Conservation (phyloP, 2,888 invertebrate genomes). For the Rugalucina vietnamica region DNA sequence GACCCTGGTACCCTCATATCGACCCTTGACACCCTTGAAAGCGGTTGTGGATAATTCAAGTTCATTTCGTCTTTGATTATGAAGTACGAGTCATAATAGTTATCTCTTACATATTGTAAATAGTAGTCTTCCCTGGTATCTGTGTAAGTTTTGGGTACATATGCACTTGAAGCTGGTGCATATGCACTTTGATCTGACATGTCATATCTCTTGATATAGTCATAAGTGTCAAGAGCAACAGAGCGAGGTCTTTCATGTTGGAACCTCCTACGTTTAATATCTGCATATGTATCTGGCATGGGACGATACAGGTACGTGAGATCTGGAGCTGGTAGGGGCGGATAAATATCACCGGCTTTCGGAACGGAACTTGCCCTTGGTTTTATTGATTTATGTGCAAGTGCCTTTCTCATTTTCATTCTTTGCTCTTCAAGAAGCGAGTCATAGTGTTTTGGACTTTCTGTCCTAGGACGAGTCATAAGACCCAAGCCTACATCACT, state of each 20-base stretch:
- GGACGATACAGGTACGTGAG: constrained; percentile 25
- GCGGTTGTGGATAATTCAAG: constrained; percentile 26
- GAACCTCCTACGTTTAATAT: constrained; percentile 59
- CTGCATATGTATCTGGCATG: constrained; percentile 53
- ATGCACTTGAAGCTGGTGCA: neutral
- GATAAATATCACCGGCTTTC: neutral
- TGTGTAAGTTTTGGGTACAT: neutral
- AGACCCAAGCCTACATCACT: constrained; percentile 54
- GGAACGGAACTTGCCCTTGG: neutral
- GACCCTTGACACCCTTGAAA: constrained; percentile 18
- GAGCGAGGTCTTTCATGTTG: constrained; percentile 41
- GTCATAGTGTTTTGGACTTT: constrained; percentile 10
- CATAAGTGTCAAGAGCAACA: constrained; percentile 46
- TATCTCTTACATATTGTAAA: constrained; percentile 4
- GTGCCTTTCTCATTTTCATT: neutral
- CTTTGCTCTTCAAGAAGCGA: constrained; percentile 13
- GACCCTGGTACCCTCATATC: constrained; percentile 17
- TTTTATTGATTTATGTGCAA: neutral
- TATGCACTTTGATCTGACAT: neutral
- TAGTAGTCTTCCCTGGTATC: neutral
- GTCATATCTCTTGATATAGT: constrained; percentile 28
- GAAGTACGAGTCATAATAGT: constrained; percentile 41
- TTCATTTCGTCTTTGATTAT: constrained; percentile 50
- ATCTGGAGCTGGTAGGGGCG: neutral
- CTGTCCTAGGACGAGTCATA: constrained; percentile 5